Base-by-base conservation (phyloP, 2,888 invertebrate species). In the Parascotia fuliginaria region DNA sequence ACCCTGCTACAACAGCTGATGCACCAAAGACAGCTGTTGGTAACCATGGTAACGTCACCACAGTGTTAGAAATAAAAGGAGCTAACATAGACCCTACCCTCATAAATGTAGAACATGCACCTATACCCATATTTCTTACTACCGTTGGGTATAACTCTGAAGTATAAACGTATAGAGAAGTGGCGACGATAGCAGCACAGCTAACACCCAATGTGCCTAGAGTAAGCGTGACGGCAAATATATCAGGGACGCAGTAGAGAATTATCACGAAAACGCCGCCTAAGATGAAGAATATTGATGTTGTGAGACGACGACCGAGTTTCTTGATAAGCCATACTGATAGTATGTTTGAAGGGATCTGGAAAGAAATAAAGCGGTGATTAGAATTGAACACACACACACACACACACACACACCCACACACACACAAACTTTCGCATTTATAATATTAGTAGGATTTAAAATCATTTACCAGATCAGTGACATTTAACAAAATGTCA, bases 141-240 rank as follows among this genome's bases (percentile, higher is more conserved):
- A 97, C 95, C 0, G 98, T 98, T 0, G 98, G 98, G 76, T 96
- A 98, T 4, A 97, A 78, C 80, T 98, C 98, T 0, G 97, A 96
- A 0, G 96, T 95, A 81, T 95, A 97, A 6, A 98, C 94, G 78
- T 98, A 98, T 7, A 96, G 95, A 0, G 96, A 95, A 0, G 96
- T 95, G 63, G 97, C 97, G 0, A 95, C 95, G 0, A 97, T 93
- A 0, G 97, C 94, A 15, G 96, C 94, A 6, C 96, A 96, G 58
- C 97, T 95, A 60, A 97, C 96, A 0, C 96, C 97, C 19, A 95
- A 66, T 14, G 95, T 94, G 0, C 96, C 96, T 4, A 97, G 87
- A 5, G 93, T 83, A 0, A 95, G 84, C 34, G 93, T 93, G 6
- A 93, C 73, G 88, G 94, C 93, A 60, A 92, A 92, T 12, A 81